Base-by-base conservation (phyloP, 2,888 invertebrate species). In the Agrotis puta region DNA sequence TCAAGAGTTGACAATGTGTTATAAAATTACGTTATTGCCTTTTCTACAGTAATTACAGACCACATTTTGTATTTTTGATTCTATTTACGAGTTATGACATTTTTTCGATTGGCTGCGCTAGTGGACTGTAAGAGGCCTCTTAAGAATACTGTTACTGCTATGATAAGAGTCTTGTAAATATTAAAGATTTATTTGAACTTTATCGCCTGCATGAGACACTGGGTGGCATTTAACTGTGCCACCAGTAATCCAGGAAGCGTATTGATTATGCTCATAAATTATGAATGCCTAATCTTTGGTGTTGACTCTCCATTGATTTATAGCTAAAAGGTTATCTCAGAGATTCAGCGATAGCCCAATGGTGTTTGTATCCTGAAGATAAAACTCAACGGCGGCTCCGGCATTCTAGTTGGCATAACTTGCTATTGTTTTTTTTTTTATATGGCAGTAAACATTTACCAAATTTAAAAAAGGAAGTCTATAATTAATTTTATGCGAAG, bases 201-300 rank as follows among this genome's bases (percentile, higher is more conserved):
- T 9, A 22, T 11, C n/a, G 48, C 4, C 18, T 39, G n/a, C 7
- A 24, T 13, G 6, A 7, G 20, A 18, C 9, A 13, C 24, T 24
- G 18, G 9, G 33, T 20, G 22, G 33, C n/a, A 33, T 22, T 33
- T 0, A 13, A 13, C 22, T 39, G n/a, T 33, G 33, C 22, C 39
- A 20, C n/a, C 22, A 20, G 48, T 66, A 64, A 48, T 59, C 22
- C 63, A 56, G 72, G 59, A 61, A 64, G 58, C 53, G 47, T 48
- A 58, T 63, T 75, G 71, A 71, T 80, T 61, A 68, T 53, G 45
- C 22, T 64, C 63, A 61, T 71, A 81, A 77, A 79, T 81, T 54
- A 67, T 67, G 43, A 81, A 61, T 77, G 50, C 45, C 61, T 78
- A 78, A 74, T 72, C 74, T 71, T 50, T 50, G 50, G 33, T 56